Percentiles rank a stretch among this genome's conserved stretches.
Evolutionary conservation across 2,113 vertebrate species (phyloP).

Genomic region (Pseudonaja textilis): DNA sequence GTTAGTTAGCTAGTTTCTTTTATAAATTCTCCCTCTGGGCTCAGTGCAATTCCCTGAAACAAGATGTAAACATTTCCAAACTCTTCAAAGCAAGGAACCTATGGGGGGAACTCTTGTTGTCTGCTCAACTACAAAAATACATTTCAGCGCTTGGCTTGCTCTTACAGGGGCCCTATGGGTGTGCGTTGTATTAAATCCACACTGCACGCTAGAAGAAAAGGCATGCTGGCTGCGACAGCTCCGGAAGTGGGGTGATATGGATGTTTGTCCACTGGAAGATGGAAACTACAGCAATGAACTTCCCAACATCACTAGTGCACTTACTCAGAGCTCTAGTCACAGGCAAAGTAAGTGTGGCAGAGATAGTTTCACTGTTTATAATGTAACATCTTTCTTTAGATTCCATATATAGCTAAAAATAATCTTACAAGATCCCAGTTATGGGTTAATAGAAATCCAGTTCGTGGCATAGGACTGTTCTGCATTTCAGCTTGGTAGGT

Average conservation of each 20-base stretch:
- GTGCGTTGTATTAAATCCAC: constrained; percentile 95
- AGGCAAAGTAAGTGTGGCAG: constrained; percentile 80
- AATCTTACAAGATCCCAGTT: accelerated
- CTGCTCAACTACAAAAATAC: constrained; percentile 12
- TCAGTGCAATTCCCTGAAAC: constrained; percentile 19
- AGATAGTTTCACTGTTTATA: background rate
- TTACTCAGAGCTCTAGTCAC: constrained; percentile 87
- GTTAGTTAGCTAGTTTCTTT: constrained; percentile 45
- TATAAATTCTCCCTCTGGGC: constrained; percentile 51
- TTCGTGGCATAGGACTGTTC: constrained; percentile 7
- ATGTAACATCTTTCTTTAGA: background rate
- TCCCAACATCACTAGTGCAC: constrained; percentile 94
- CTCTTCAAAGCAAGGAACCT: constrained; percentile 25
- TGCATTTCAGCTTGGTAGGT: background rate
- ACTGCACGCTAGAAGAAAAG: constrained; percentile 97
- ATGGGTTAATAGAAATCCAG: accelerated
- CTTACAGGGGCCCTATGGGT: constrained; percentile 94
- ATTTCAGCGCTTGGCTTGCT: constrained; percentile 32
- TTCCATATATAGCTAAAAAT: background rate
- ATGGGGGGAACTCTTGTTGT: background rate
- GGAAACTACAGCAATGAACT: constrained; percentile 96
- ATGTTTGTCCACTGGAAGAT: constrained; percentile 94
- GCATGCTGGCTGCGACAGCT: constrained; percentile 92
- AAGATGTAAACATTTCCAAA: constrained; percentile 36
- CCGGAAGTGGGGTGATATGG: constrained; percentile 94